Evolutionary conservation across 2,113 vertebrate genomes (phyloP), one percentile per base, ranked within the genome.

Genomic region (Neopipo cinnamomea): DNA sequence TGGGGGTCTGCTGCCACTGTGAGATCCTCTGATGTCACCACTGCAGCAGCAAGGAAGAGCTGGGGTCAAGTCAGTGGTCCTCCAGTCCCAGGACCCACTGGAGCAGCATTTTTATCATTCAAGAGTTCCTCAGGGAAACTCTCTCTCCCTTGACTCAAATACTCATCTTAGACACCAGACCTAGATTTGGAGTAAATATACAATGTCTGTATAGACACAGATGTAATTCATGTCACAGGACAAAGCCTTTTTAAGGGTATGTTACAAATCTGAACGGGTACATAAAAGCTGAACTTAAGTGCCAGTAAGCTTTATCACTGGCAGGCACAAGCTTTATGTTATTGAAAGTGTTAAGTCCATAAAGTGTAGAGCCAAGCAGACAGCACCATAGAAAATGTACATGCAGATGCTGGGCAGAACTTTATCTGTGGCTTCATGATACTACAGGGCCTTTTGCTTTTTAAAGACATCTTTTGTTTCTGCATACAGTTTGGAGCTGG

Each of bases 261-360:
- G 2, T 47, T 89, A 50, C 52, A 65, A 77, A 67, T 70, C 50
- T 58, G 33, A 85, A 85, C 0, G 2, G n/a, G 58, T 61, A 63
- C 41, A 61, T 78, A 89, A 93, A 91, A 91, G 23, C 39, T 0
- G 0, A 58, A 72, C 39, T 77, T 78, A 37, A 85, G 46, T 3
- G 4, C 21, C 42, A 53, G n/a, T 59, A 88, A 68, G 50, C 33
- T 96, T 93, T 94, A 87, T 75, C 67, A 95, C 39, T 2, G 1
- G 27, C 66, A 89, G 39, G 44, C 66, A 91, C 58, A 93, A 91
- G 59, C 5, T 89, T 92, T 70, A 70, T n/a, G 15, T 67, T 91
- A 92, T 76, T 83, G 55, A 74, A 92, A 85, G 15, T 56, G 49
- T 75, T 95, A 85, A 92, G 72, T 81, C 80, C 42, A 70, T 84